Conservation (phyloP, 2,888 invertebrate species). For the Hyposoter dolosus region DNA sequence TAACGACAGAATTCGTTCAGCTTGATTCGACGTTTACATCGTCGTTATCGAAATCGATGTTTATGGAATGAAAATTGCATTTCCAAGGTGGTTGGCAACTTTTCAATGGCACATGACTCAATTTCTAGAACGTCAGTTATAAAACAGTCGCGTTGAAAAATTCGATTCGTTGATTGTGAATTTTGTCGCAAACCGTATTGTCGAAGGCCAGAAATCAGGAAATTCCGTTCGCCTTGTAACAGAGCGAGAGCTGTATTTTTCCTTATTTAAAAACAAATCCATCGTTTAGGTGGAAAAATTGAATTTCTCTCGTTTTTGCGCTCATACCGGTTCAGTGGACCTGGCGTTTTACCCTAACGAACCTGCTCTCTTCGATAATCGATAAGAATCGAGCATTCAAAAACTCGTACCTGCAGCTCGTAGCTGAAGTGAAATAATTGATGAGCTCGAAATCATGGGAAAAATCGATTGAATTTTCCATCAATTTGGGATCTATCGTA, state of each 20-base stretch:
- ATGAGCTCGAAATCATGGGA: conserved; percentile 1
- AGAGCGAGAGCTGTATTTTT: not conserved
- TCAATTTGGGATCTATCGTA: not conserved
- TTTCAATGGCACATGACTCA: not conserved
- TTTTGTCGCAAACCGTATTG: not conserved
- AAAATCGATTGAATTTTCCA: conserved; percentile 33
- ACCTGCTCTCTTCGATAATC: not conserved
- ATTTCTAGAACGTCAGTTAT: not conserved
- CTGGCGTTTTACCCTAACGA: not conserved
- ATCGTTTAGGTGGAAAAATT: not conserved
- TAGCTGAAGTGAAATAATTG: conserved; percentile 14
- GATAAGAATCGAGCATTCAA: not conserved
- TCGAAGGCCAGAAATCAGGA: not conserved
- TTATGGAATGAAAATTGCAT: not conserved
- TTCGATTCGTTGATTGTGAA: not conserved
- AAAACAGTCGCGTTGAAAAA: not conserved
- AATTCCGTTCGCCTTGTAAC: not conserved
- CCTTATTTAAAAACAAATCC: not conserved
- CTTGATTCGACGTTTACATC: not conserved
- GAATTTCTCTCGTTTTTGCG: not conserved
- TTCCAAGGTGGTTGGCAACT: not conserved
- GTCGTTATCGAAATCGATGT: not conserved
- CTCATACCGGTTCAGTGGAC: not conserved
- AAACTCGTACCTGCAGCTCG: not conserved
- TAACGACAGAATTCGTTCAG: too few relatives aligned